Evolutionary conservation across 1,140 invertebrate species (phyloP), one percentile per base, ranked within the genome.

Genomic region (Gonatopus flavifemur): DNA sequence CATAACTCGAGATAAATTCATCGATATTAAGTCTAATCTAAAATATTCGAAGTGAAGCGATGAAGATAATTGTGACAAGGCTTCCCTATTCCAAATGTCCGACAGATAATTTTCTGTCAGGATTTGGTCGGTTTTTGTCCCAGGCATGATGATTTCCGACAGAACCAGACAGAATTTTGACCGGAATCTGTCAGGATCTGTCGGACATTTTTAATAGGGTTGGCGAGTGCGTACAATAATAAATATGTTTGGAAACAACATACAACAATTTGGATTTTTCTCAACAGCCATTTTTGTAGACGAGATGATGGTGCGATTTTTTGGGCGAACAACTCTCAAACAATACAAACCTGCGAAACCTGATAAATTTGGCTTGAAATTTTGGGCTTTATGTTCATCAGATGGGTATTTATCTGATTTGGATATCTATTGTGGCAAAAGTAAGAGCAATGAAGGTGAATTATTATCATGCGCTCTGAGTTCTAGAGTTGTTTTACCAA

Each of bases 281-380:
- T 49, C 47, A 51, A 54, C 66, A 62, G 12, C 59, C 33, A 47
- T 72, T 8, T 59, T 61, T 28, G 62, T 70, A 30, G 62, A 71
- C 55, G 70, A 73, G 52, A 63, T 56, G 22, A 73, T 74, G 71
- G 58, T 71, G 19, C 61, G 62, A 40, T 70, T 64, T 44, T 71
- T 54, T 63, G 70, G 67, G 18, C 43, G 47, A 46, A 70, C 72
- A 61, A 50, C 67, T 67, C 55, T 72, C 38, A 69, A 69, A 47
- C 71, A 76, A 48, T 77, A 70, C 49, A 65, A 72, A 12, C 65
- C n/a, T n/a, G n/a, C n/a, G 32, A 72, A 71, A 52, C 64, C 64
- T 16, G 62, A 65, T 15, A 39, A 61, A 33, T 71, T 67, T 56
- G 68, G 68, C 3, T 68, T 57, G n/a, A 70, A 70, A 54, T 62